phyloP scores from a whole-genome alignment of 2,113 vertebrate species.

The Sinocyclocheilus maitianheensis region DNA sequence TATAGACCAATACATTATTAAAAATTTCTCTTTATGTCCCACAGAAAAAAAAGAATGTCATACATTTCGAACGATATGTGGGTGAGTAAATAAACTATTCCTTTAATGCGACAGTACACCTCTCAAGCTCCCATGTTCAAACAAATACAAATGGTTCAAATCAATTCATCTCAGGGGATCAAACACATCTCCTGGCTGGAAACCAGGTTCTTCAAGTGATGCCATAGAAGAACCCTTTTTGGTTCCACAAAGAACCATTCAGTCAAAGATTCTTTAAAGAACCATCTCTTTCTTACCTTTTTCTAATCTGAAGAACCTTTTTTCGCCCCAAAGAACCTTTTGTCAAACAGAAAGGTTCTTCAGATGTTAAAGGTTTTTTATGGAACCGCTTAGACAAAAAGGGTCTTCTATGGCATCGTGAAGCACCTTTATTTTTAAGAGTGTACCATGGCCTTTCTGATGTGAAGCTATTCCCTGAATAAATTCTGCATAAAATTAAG shows the following conservation, averaged over 20 bases:
- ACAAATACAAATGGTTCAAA: slow-evolving; percentile 5
- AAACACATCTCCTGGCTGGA: slow-evolving; percentile 4
- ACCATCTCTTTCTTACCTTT: no score
- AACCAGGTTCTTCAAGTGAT: background rate
- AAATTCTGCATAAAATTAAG: background rate
- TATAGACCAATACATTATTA: slow-evolving; percentile 1
- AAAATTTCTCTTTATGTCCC: background rate
- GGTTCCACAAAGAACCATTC: no score
- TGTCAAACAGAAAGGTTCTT: no score
- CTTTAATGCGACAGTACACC: background rate
- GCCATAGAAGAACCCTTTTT: no score
- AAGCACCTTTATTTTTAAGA: no score
- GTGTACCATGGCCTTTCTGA: background rate
- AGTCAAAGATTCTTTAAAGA: no score
- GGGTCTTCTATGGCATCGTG: no score
- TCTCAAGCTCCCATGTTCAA: background rate
- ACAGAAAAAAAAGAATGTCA: background rate
- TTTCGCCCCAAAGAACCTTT: no score
- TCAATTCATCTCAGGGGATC: slow-evolving; percentile 33
- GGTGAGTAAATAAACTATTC: background rate
- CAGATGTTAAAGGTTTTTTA: no score
- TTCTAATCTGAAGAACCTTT: no score
- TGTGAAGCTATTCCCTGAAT: background rate
- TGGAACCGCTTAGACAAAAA: no score
- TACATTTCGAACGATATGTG: background rate